phyloP scores from a whole-genome alignment of 1,140 invertebrate genomes.

The Chionoecetes opilio region DNA sequence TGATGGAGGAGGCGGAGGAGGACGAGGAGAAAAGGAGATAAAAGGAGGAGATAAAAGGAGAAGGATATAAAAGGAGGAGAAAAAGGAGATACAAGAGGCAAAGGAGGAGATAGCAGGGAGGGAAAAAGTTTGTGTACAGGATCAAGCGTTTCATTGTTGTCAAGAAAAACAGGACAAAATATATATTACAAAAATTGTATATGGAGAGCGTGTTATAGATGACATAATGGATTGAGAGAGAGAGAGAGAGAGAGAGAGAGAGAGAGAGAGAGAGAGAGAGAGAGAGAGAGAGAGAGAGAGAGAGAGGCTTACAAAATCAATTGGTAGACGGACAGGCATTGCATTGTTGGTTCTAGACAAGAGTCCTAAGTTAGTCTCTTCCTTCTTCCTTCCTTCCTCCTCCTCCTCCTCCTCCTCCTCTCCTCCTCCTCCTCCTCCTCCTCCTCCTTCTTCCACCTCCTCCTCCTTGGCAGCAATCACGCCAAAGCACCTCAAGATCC shows the following conservation, averaged over 20 bases:
- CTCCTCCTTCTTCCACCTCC: background rate
- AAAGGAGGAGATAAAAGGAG: too few relatives aligned
- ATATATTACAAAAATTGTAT: background rate
- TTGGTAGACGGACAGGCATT: background rate
- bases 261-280: conserved; percentile 35
- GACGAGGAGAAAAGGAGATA: too few relatives aligned
- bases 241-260: background rate
- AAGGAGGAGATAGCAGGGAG: background rate
- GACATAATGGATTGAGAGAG: background rate
- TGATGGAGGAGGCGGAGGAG: too few relatives aligned
- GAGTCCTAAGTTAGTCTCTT: background rate
- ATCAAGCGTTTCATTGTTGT: background rate
- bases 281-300: conserved; percentile 55
- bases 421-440: background rate
- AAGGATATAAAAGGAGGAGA: too few relatives aligned
- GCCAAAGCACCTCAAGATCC: background rate
- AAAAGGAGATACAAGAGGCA: background rate
- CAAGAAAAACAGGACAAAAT: background rate
- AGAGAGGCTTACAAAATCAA: conserved; percentile 5
- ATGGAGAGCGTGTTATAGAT: too few relatives aligned
- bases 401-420: conserved; percentile 18
- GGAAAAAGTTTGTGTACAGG: background rate
- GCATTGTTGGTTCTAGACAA: background rate
- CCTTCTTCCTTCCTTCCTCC: background rate
- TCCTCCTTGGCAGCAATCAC: background rate